phyloP scores from a whole-genome alignment of 2,888 invertebrate species.

The Siphlonurus alternatus region DNA sequence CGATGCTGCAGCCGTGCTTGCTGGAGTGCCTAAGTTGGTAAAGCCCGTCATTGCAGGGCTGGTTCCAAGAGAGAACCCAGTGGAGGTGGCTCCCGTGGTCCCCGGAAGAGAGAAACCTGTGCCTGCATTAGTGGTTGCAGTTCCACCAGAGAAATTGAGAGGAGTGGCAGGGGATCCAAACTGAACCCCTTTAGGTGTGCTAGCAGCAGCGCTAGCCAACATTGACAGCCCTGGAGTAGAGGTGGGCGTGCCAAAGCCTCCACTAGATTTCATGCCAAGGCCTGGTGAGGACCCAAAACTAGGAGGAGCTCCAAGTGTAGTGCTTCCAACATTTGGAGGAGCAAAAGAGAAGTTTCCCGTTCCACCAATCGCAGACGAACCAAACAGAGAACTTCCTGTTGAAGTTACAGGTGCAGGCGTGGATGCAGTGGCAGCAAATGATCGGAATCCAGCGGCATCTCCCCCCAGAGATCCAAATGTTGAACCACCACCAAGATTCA shows the following conservation, averaged over 20 bases:
- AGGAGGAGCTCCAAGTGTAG: neutral
- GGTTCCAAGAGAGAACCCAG: too few relatives aligned
- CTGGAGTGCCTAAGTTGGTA: constrained; percentile 22
- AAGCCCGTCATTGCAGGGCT: constrained; percentile 16
- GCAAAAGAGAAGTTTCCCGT: neutral
- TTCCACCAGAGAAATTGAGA: too few relatives aligned
- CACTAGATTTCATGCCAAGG: neutral
- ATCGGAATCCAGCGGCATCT: too few relatives aligned
- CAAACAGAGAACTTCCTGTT: neutral
- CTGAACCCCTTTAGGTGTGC: too few relatives aligned
- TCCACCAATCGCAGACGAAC: neutral
- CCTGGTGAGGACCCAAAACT: neutral
- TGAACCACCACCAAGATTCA: neutral
- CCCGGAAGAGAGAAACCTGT: too few relatives aligned
- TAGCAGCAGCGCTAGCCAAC: too few relatives aligned
- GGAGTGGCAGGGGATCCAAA: too few relatives aligned
- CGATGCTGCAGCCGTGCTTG: constrained; percentile 19
- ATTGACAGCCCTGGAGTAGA: too few relatives aligned
- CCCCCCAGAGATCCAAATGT: neutral
- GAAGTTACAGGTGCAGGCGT: neutral
- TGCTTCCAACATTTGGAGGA: neutral
- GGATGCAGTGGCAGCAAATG: neutral
- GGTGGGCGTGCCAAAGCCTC: too few relatives aligned
- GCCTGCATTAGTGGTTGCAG: too few relatives aligned
- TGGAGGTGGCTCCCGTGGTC: too few relatives aligned